Percentiles rank a stretch among this genome's conserved stretches.
Conservation (phyloP, 2,888 invertebrate species). For the Pseudolycoriella hygida region DNA sequence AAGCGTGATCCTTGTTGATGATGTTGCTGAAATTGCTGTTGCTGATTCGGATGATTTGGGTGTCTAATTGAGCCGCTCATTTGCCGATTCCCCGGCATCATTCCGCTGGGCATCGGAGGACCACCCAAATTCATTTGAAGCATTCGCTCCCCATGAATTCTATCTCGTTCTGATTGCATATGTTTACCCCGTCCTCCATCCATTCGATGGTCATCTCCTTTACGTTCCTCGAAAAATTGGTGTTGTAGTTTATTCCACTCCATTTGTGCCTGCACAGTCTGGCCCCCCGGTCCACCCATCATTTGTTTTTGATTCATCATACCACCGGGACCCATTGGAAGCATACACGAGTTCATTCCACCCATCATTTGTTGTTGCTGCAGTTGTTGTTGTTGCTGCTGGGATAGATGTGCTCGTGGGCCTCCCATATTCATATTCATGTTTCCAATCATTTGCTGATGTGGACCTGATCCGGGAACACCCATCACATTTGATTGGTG, state of each 20-base stretch:
- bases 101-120: conserved; percentile 14
- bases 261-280: conserved; percentile 42
- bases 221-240: conserved; percentile 60
- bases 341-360: conserved; percentile 3
- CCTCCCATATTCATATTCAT: not conserved
- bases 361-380: conserved; percentile 7
- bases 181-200: not conserved
- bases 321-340: conserved; percentile 1
- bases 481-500: not conserved
- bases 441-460: not conserved
- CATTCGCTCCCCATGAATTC: conserved; percentile 18
- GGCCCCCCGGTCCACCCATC: conserved; percentile 12
- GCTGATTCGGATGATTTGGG: conserved; percentile 3
- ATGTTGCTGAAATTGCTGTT: no score
- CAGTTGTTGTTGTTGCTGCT: not conserved
- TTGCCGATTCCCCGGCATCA: conserved; percentile 34
- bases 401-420: not conserved
- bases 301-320: conserved; percentile 7
- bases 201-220: conserved; percentile 18
- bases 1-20: conserved; percentile 31
- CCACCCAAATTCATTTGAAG: not conserved
- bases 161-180: not conserved
- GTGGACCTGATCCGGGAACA: not conserved
- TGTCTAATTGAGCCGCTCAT: conserved; percentile 28
- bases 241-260: conserved; percentile 87